These are phyloP conservation scores for Puntigrus tetrazona DNA, from an alignment of 2,113 vertebrate genomes.

Conservation along the genomic window DNA sequence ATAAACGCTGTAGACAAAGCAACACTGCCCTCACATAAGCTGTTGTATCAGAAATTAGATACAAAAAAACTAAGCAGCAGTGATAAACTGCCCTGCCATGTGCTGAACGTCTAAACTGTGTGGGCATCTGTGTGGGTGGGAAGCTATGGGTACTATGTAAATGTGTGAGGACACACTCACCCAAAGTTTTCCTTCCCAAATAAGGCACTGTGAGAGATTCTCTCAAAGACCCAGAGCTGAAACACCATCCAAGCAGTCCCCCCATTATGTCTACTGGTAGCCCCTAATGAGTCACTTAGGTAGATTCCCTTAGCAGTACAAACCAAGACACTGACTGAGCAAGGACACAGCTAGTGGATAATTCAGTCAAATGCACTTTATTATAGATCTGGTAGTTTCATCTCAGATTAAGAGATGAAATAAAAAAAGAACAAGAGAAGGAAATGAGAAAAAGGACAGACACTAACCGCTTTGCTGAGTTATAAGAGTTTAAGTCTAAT, in stretches of 20 bases:
- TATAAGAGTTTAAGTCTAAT: neutral
- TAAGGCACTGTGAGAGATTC: slow-evolving; percentile 20
- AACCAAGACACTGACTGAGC: neutral
- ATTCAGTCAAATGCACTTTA: neutral
- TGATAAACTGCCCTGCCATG: neutral
- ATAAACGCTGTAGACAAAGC: no score
- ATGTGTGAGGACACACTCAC: slow-evolving; percentile 12
- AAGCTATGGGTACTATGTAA: slow-evolving; percentile 49
- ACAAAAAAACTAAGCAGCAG: neutral
- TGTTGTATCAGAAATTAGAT: no score
- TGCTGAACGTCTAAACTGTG: neutral
- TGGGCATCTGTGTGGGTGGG: slow-evolving; percentile 36
- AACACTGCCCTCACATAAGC: no score
- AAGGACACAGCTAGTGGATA: neutral
- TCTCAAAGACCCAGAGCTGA: neutral
- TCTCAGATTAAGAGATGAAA: neutral
- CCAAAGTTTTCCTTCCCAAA: slow-evolving; percentile 47
- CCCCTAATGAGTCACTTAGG: slow-evolving; percentile 18
- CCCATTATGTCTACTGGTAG: neutral
- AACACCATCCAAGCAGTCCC: neutral
- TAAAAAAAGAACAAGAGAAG: neutral
- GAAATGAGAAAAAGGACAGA: neutral
- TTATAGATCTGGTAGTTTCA: neutral
- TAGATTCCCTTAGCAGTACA: neutral
- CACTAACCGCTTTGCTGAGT: neutral